These are phyloP conservation scores for Trididemnum nubilum DNA, from an alignment of 23 tunicate genomes.

Conservation along the genomic window DNA sequence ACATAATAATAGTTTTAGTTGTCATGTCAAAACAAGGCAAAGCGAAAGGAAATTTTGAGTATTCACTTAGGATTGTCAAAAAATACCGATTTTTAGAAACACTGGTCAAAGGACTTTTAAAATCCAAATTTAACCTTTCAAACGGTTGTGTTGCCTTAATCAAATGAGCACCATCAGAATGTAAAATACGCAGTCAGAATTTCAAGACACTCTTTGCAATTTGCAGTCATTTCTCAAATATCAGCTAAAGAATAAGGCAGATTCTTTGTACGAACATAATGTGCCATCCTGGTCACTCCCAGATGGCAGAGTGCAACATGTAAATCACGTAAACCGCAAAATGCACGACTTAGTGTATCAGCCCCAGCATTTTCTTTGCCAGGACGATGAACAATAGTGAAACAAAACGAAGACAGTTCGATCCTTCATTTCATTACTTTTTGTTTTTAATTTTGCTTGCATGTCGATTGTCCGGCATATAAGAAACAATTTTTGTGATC, in stretches of 20 bases:
- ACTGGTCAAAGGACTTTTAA: constrained; percentile 33
- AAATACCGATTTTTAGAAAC: constrained; percentile 7
- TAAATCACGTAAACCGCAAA: constrained; percentile 9
- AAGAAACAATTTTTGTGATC: constrained; percentile 39
- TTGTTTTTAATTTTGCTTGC: constrained; percentile 36
- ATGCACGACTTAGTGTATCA: constrained; percentile 28
- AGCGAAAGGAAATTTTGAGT: constrained; percentile 19
- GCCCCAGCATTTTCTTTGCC: constrained; percentile 29
- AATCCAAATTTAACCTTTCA: constrained; percentile 16
- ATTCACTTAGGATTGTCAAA: constrained; percentile 10
- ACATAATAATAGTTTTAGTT: constrained; percentile 1
- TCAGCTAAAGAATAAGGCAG: constrained; percentile 26
- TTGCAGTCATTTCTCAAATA: constrained; percentile 2
- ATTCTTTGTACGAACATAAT: constrained; percentile 20
- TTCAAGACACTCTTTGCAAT: constrained; percentile 21
- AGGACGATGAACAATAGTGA: constrained; percentile 1
- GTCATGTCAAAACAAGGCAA: constrained; percentile 2
- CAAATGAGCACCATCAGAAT: background rate
- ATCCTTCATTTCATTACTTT: constrained; percentile 30
- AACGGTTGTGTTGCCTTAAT: constrained; percentile 41
- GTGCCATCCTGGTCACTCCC: constrained; percentile 26
- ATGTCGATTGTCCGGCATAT: constrained; percentile 29
- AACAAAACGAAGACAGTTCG: constrained; percentile 23
- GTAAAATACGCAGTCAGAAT: constrained; percentile 18
- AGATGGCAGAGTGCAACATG: constrained; percentile 32